phyloP scores from a whole-genome alignment of 2,888 invertebrate genomes.

The Agrotis clavis region DNA sequence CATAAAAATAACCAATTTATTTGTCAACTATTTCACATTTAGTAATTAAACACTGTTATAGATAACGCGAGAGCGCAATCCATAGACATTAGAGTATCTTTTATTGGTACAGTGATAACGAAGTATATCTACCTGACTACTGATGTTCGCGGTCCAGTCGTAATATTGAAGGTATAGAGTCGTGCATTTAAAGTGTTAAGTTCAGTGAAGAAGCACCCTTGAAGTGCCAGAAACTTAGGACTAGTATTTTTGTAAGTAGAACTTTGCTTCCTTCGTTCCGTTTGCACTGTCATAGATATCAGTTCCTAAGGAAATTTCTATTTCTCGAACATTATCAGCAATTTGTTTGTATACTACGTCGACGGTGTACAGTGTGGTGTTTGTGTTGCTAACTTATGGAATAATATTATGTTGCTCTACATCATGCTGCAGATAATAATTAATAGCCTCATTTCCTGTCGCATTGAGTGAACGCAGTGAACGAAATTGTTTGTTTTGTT shows the following conservation, averaged over 20 bases:
- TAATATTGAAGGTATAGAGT: conserved; percentile 64
- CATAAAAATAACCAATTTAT: conserved; percentile 42
- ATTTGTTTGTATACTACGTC: conserved; percentile 35
- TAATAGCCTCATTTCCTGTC: not conserved
- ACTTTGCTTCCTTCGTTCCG: not conserved
- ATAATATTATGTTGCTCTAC: conserved; percentile 15
- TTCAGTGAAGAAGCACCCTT: conserved; percentile 18
- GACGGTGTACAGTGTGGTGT: conserved; percentile 19
- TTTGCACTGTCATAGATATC: conserved; percentile 8
- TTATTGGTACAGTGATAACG: conserved; percentile 87
- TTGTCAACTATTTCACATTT: conserved; percentile 66
- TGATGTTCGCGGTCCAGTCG: conserved; percentile 74
- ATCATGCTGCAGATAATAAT: conserved; percentile 11
- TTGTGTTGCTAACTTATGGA: conserved; percentile 10
- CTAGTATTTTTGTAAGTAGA: conserved; percentile 24
- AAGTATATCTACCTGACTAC: conserved; percentile 77
- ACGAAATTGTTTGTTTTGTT: not conserved
- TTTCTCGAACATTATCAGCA: conserved; percentile 50
- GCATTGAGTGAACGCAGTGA: not conserved
- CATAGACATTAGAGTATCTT: conserved; percentile 84
- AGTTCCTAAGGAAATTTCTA: conserved; percentile 41
- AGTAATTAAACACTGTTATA: conserved; percentile 70
- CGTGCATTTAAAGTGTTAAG: conserved; percentile 28
- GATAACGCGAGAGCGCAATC: conserved; percentile 80
- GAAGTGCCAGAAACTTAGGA: conserved; percentile 3